A percentile compares a stretch with the other conserved stretches of the same genome.
phyloP scores from a whole-genome alignment of 1,140 invertebrate genomes.

The Apis mellifera region Amel_HAv3.1 CM009942.2:4037501-4038000 shows the following conservation, averaged over 20 bases:
- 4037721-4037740: too few species aligned
- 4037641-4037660: too few species aligned
- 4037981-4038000: conserved; percentile 26
- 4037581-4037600: too few species aligned
- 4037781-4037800: neutral
- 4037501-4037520: too few species aligned
- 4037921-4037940: neutral
- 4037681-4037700: too few species aligned
- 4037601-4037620: too few species aligned
- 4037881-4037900: conserved; percentile 15
- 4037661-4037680: too few species aligned
- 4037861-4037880: conserved; percentile 25
- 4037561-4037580: too few species aligned
- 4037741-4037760: neutral
- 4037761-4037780: neutral
- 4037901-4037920: neutral
- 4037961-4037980: neutral
- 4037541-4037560: too few species aligned
- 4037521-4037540: too few species aligned
- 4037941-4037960: neutral
- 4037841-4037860: conserved; percentile 17
- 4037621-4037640: too few species aligned
- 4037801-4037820: neutral
- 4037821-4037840: neutral
- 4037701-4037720: too few species aligned